Base-by-base conservation (phyloP, 2,888 invertebrate species). In the Epinotia bilunana region DNA sequence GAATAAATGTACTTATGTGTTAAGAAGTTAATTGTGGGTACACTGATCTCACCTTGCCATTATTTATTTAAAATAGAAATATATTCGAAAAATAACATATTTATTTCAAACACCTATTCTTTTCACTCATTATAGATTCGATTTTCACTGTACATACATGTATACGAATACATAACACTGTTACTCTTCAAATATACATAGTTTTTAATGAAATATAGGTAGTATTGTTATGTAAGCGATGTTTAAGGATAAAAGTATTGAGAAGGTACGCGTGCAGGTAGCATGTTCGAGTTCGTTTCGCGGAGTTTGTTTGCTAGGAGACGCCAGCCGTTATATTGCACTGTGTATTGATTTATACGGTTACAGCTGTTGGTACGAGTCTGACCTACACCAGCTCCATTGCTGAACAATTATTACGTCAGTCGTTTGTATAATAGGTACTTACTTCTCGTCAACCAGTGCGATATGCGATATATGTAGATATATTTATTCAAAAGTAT, bases 241-340 rank as follows among this genome's bases (percentile, higher is more conserved):
- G 39, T 5, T 16, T 60, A 65, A 55, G 43, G 28, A 28, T 13
- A 11, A 61, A 65, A 23, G 60, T 33, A 18, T 69, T 46, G 28
- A 62, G 57, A n/a, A 53, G 53, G 53, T 62, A 62, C 61, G 53
- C 23, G 68, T 18, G 18, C 73, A 57, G 55, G 62, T 55, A 62
- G 55, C 73, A 68, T 74, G 73, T 60, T 43, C 18, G 28, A 60
- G 46, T 55, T 43, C 43, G 55, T 39, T 65, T 71, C 71, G 74
- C 71, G 64, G 70, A 65, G 71, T 75, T 76, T 69, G 72, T 72
- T 76, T 76, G 70, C 76, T 76, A 76, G 76, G 76, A 76, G 33
- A 73, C 76, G 73, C 68, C 67, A 18, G 72, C 68, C 46, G 61
- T 46, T 62, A 72, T 68, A 75, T 57, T 76, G 72, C 72, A 72